These are phyloP conservation scores for Potorous gilbertii DNA, from an alignment of 2,797 vertebrate species.

Conservation along the genomic window DNA sequence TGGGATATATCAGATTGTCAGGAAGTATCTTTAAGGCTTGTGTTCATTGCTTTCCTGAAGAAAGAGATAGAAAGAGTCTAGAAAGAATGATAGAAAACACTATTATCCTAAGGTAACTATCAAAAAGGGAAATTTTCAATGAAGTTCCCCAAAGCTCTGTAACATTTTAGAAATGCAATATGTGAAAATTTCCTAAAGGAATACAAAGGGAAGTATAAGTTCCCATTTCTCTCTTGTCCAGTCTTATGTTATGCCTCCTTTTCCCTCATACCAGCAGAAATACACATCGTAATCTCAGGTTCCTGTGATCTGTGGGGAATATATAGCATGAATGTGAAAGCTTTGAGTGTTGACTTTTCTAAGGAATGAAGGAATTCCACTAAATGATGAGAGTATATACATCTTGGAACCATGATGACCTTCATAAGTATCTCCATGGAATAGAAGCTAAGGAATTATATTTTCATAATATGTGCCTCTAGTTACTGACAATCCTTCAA, in stretches of 20 bases:
- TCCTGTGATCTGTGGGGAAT: neutral
- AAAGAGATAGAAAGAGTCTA: neutral
- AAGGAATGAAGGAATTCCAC: neutral
- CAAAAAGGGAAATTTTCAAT: neutral
- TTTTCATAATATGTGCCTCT: neutral
- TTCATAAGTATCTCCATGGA: neutral
- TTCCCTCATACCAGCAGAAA: neutral
- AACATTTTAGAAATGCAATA: neutral
- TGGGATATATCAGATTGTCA: neutral
- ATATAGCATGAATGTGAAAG: neutral
- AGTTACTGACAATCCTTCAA: neutral
- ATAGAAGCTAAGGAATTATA: neutral
- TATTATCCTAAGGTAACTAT: neutral
- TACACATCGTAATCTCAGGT: neutral
- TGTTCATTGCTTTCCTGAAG: neutral
- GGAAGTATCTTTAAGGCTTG: neutral
- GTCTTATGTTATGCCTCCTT: neutral
- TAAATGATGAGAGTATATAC: neutral
- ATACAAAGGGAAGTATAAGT: neutral
- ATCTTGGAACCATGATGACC: neutral
- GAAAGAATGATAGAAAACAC: neutral
- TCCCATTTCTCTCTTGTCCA: neutral
- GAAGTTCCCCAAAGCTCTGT: neutral
- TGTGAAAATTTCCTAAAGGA: neutral
- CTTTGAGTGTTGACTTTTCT: neutral